Evolutionary conservation across 2,113 vertebrate species (phyloP), one percentile per base, ranked within the genome.

Genomic region (Isichthys henryi): DNA sequence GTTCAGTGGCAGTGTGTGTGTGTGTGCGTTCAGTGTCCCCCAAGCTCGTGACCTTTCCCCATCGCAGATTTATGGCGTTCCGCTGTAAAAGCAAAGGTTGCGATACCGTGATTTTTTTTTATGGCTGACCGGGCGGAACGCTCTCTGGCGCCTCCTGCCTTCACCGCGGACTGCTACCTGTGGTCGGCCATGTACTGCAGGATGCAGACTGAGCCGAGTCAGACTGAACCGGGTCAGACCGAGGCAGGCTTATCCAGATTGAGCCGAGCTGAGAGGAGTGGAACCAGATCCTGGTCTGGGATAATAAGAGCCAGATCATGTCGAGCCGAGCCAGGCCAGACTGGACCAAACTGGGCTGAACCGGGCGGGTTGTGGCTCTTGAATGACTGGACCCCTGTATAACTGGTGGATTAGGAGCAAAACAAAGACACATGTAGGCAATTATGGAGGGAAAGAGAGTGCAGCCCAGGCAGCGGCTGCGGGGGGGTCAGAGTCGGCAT

Each of bases 61-160:
- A 53, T 80, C 52, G 70, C 39, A 88, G 90, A 93, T 93, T 93
- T 93, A 93, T 92, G 90, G 82, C 52, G 43, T 86, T 89, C 77
- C 53, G 88, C 70, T 91, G 91, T 91, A 91, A 91, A 93, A 92
- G 91, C 91, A 91, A 91, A 92, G 92, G 92, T 93, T 92, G 90
- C 89, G 88, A 91, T 89, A 91, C 90, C 91, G 91, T 91, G 91
- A 92, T 91, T 91, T 91, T 56, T 45, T 91, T 93, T 93, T 92
- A 91, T 90, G 90, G 88, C 84, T 50, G 35, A 62, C 58, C 86
- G 46, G 46, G 62, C 85, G 56, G 86, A 87, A 83, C 62, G 52
- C 74, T 85, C 53, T 52, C 53, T 88, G 27, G 87, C 21, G 50
- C 23, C 21, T 10, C 11, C 45, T 4, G 9, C 15, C 50, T 45